These are phyloP conservation scores for Sigmodon hispidus DNA, from an alignment of 2,113 vertebrate species.

Conservation along the genomic window DNA sequence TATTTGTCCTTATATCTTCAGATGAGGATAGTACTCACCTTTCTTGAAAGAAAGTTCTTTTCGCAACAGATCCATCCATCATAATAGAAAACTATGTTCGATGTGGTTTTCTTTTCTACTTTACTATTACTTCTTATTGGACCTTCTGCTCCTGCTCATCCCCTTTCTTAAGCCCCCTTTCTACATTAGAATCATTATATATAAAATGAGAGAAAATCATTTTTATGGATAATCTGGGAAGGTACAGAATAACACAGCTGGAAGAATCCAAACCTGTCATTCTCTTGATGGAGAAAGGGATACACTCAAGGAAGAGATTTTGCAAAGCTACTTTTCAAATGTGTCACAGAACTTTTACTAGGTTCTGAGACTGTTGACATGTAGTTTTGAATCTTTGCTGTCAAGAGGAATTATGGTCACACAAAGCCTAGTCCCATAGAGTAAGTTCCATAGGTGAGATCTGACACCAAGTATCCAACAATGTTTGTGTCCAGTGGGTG, in stretches of 20 bases:
- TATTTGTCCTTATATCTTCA: not conserved
- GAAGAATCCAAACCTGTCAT: not conserved
- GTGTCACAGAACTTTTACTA: not conserved
- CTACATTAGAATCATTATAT: not conserved
- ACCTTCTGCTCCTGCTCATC: not conserved
- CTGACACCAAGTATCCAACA: not conserved
- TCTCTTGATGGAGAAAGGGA: not conserved
- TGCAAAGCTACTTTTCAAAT: not conserved
- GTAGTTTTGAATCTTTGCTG: not conserved
- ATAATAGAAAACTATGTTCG: not conserved
- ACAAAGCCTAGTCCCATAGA: not conserved
- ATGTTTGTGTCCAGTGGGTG: not conserved
- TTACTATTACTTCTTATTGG: not conserved
- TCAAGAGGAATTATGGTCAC: not conserved
- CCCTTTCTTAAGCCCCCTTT: not conserved
- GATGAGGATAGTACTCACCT: not conserved
- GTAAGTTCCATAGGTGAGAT: not conserved
- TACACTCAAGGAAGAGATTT: not conserved
- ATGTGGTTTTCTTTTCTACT: not conserved
- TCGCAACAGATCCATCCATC: not conserved
- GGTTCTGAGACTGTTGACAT: constrained; percentile 16
- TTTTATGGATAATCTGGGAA: not conserved
- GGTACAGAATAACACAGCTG: not conserved
- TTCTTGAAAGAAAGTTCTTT: not conserved
- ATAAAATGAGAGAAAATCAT: not conserved